Percentiles rank a stretch among this genome's conserved stretches.
phyloP scores from a whole-genome alignment of 2,888 invertebrate genomes.

The Papilio gigon region DNA sequence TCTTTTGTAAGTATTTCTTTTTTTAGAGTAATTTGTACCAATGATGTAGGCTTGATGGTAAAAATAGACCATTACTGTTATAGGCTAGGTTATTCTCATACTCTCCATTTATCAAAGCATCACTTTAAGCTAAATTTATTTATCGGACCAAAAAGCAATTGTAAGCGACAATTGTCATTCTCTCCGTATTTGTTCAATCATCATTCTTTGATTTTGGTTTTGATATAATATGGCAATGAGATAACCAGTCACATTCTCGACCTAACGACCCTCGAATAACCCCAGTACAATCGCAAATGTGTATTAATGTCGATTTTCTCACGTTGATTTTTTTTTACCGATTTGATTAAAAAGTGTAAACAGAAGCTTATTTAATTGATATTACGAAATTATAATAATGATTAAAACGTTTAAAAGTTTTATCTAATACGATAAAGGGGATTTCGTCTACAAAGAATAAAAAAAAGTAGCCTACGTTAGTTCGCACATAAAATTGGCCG shows the following conservation, averaged over 20 bases:
- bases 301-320: background rate
- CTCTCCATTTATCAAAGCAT: background rate
- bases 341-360: background rate
- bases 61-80: too few relatives aligned
- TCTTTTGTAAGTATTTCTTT: slow-evolving; percentile 83
- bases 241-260: slow-evolving; percentile 1
- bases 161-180: background rate
- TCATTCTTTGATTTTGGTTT: background rate
- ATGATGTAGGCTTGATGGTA: too few relatives aligned
- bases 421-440: too few relatives aligned
- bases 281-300: background rate
- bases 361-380: too few relatives aligned
- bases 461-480: too few relatives aligned
- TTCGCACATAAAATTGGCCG: too few relatives aligned
- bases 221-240: background rate
- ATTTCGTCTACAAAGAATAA: too few relatives aligned
- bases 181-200: background rate
- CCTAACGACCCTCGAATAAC: background rate
- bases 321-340: background rate
- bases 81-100: background rate
- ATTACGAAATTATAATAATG: too few relatives aligned
- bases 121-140: background rate
- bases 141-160: background rate
- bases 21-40: background rate
- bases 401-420: too few relatives aligned